Evolutionary conservation across 2,797 vertebrate genomes (phyloP).

Genomic region (Clarias fuscus): DNA sequence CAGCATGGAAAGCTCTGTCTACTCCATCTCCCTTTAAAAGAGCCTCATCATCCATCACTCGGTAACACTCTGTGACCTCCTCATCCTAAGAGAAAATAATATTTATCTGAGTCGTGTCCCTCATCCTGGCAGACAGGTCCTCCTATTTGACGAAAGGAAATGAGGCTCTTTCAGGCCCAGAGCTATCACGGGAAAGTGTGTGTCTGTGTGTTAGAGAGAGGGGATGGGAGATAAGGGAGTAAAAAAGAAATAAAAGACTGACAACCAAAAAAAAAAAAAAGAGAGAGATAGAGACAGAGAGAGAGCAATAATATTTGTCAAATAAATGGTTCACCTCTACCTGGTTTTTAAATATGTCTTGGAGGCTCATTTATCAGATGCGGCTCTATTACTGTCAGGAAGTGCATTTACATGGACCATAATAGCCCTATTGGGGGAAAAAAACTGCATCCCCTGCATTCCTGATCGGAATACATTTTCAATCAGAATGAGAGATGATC

Average conservation of each 20-base stretch:
- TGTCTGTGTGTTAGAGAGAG: constrained; percentile 13
- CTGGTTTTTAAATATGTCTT: background rate
- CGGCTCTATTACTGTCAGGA: background rate
- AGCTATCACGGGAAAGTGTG: constrained; percentile 25
- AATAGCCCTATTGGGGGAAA: no score
- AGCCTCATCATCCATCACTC: constrained; percentile 71
- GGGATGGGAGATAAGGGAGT: constrained; percentile 11
- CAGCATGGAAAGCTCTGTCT: constrained; percentile 50
- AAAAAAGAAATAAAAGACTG: constrained; percentile 20
- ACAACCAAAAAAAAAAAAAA: background rate
- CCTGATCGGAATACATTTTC: no score
- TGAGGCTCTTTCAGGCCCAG: constrained; percentile 56
- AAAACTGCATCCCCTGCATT: no score
- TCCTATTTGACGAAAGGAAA: constrained; percentile 58
- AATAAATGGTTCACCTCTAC: background rate
- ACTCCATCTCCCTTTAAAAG: constrained; percentile 56
- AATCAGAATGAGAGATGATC: no score
- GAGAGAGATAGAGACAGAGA: background rate
- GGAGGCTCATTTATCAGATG: background rate
- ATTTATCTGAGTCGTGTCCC: constrained; percentile 63
- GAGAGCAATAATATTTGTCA: background rate
- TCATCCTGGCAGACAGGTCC: constrained; percentile 68
- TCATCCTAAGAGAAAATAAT: constrained; percentile 66
- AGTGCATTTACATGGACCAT: no score
- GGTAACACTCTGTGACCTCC: constrained; percentile 63